phyloP scores from a whole-genome alignment of 2,113 vertebrate species.

The Gyps fulvus region DNA sequence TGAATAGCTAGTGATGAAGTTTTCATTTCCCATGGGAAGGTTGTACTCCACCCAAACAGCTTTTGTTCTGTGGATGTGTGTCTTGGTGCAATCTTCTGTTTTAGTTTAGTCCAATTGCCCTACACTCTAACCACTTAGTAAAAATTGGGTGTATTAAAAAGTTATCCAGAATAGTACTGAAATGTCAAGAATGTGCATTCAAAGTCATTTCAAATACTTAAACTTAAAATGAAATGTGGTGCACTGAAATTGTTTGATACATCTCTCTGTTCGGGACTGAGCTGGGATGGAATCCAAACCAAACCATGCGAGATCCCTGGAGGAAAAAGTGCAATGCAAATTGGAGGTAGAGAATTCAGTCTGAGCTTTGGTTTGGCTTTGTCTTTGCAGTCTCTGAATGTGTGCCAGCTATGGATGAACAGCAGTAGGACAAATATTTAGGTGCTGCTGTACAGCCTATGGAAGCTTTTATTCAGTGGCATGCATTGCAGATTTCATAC shows the following conservation, averaged over 20 bases:
- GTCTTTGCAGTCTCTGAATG: conserved; percentile 16
- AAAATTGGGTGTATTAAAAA: background rate
- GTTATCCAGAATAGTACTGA: background rate
- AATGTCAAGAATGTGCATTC: background rate
- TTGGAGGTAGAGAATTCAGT: conserved; percentile 35
- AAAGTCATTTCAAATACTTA: background rate
- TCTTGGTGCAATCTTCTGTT: background rate
- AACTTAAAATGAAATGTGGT: background rate
- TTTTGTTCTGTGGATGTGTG: background rate
- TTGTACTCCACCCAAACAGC: background rate
- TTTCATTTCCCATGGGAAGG: background rate
- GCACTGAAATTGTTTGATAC: conserved; percentile 9
- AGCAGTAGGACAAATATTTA: conserved; percentile 48
- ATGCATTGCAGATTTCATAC: background rate
- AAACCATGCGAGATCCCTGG: conserved; percentile 19
- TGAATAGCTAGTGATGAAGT: background rate
- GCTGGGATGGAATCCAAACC: conserved; percentile 43
- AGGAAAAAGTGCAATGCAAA: conserved; percentile 42
- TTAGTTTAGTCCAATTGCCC: background rate
- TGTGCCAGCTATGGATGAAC: conserved; percentile 16
- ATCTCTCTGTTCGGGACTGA: background rate
- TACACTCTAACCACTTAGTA: background rate
- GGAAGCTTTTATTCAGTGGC: conserved; percentile 14
- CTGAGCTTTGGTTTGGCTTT: conserved; percentile 47
- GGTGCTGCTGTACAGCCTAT: conserved; percentile 16